A percentile compares a stretch with the other conserved stretches of the same genome.
Evolutionary conservation across 2,888 invertebrate genomes (phyloP).

Genomic region (Lepas anatifera): DNA sequence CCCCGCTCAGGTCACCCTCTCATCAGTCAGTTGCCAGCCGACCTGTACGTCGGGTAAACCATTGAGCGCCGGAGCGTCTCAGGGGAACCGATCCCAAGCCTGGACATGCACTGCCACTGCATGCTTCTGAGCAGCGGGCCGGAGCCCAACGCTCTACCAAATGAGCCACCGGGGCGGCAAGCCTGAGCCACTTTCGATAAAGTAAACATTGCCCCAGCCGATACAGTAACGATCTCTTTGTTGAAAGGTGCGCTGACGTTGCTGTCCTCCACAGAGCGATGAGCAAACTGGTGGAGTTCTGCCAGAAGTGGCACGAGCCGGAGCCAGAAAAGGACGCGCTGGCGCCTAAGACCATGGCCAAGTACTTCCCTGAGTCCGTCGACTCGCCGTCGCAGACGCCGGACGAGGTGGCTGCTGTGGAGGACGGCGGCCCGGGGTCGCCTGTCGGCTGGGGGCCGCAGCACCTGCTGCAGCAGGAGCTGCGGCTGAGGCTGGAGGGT

Average conservation of each 20-base stretch:
- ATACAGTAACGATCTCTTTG: slow-evolving; percentile 70
- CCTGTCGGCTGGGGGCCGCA: slow-evolving; percentile 79
- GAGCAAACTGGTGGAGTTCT: slow-evolving; percentile 66
- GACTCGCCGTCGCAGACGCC: slow-evolving; percentile 56
- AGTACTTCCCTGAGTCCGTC: slow-evolving; percentile 62
- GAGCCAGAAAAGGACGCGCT: slow-evolving; percentile 64
- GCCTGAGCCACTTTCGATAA: too few relatives aligned
- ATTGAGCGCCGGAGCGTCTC: too few relatives aligned
- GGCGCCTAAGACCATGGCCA: slow-evolving; percentile 49
- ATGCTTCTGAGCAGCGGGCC: too few relatives aligned
- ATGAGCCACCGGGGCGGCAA: too few relatives aligned
- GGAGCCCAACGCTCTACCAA: too few relatives aligned
- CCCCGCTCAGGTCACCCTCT: too few relatives aligned
- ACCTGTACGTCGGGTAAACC: too few relatives aligned
- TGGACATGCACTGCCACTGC: too few relatives aligned
- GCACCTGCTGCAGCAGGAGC: slow-evolving; percentile 68
- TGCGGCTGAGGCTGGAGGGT: slow-evolving; percentile 56
- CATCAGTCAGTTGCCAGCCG: too few relatives aligned
- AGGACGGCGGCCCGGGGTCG: slow-evolving; percentile 69
- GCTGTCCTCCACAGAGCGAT: slow-evolving; percentile 70
- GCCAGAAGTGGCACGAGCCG: slow-evolving; percentile 64
- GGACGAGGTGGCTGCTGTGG: slow-evolving; percentile 73
- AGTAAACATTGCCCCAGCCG: too few relatives aligned
- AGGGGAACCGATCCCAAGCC: too few relatives aligned
- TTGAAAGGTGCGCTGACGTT: slow-evolving; percentile 78